phyloP scores from a whole-genome alignment of 2,113 vertebrate genomes.

The Phalacrocorax brasilianus region DNA sequence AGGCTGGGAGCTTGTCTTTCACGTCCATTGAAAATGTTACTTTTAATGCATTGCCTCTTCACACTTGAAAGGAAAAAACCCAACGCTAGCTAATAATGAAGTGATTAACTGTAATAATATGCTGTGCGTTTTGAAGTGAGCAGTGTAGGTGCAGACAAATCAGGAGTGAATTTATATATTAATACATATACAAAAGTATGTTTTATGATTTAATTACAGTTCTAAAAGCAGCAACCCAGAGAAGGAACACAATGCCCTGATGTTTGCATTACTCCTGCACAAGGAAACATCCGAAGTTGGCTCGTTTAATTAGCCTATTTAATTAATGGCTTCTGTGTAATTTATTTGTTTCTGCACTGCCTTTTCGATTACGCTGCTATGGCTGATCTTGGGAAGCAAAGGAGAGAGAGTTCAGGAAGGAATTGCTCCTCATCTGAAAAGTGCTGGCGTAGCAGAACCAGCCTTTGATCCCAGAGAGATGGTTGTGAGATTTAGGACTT shows the following conservation, averaged over 20 bases:
- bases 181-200: not conserved
- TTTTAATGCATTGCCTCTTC: not conserved
- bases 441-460: not conserved
- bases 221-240: not conserved
- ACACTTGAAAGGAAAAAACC: not conserved
- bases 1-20: not conserved
- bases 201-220: constrained; percentile 34
- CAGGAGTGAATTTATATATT: not conserved
- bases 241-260: not conserved
- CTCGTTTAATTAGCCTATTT: not conserved
- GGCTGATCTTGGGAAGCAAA: not conserved
- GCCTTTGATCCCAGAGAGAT: constrained; percentile 2
- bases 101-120: constrained; percentile 9
- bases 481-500: not conserved
- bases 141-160: not conserved
- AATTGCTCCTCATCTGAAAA: not conserved
- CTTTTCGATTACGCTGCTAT: not conserved
- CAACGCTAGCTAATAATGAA: not conserved
- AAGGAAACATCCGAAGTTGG: not conserved
- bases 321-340: constrained; percentile 7
- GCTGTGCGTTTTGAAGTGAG: not conserved
- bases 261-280: not conserved
- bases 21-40: not conserved
- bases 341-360: not conserved
- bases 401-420: not conserved